Conservation (phyloP, 2,113 vertebrate species). For the Paedocypris sp. region DNA sequence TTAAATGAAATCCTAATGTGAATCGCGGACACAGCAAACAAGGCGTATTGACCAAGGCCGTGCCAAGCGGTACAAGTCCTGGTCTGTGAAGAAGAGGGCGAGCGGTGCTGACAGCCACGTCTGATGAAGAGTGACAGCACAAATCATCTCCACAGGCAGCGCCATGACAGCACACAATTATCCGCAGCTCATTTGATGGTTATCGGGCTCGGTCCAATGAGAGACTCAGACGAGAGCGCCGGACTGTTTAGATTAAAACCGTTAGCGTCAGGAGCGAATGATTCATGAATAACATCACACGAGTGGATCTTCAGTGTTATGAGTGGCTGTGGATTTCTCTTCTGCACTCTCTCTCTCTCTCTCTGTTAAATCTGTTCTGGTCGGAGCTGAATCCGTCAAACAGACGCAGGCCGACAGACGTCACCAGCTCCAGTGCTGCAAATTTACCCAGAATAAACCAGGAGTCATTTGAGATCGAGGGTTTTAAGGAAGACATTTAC, state of each 20-base stretch:
- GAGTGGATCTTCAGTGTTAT: conserved; percentile 1
- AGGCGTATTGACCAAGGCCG: conserved; percentile 8
- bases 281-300: conserved; percentile 4
- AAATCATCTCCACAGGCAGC: conserved; percentile 11
- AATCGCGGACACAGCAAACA: conserved; percentile 6
- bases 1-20: conserved; percentile 14
- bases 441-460: too few relatives aligned
- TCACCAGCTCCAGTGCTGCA: too few relatives aligned
- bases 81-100: background rate
- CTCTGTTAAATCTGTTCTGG: too few relatives aligned
- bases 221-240: background rate
- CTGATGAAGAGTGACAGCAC: background rate
- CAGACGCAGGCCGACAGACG: too few relatives aligned
- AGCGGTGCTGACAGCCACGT: background rate
- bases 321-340: too few relatives aligned
- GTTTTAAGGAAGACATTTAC: too few relatives aligned
- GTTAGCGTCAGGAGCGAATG: conserved; percentile 18
- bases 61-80: background rate
- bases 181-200: background rate
- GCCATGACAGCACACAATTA: background rate
- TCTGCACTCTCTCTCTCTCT: too few relatives aligned
- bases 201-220: conserved; percentile 18
- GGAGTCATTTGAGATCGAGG: too few relatives aligned
- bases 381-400: too few relatives aligned
- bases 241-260: background rate